Evolutionary conservation across 2,113 vertebrate genomes (phyloP).

Genomic region (Genyomyrus donnyi): DNA sequence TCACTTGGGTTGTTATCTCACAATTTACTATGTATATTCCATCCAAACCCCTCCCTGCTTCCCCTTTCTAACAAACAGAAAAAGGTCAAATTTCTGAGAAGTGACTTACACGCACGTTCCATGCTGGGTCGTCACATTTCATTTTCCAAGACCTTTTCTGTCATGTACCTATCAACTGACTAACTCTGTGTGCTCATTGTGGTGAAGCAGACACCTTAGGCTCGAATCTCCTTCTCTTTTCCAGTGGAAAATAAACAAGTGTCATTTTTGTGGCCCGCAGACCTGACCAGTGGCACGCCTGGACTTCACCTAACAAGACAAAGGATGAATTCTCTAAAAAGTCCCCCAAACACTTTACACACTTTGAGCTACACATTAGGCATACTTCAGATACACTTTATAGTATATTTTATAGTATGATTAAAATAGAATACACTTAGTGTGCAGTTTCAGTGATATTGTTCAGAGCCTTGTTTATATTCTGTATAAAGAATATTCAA

Average conservation of each 20-base stretch:
- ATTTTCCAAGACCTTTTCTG: constrained; percentile 25
- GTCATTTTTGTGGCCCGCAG: not conserved
- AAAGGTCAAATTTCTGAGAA: constrained; percentile 24
- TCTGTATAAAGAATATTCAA: too few relatives aligned
- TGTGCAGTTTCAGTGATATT: not conserved
- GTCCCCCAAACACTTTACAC: not conserved
- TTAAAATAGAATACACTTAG: not conserved
- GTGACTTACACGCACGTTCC: constrained; percentile 23
- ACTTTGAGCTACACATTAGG: not conserved
- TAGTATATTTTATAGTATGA: not conserved
- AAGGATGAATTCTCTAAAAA: not conserved
- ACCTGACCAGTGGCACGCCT: not conserved
- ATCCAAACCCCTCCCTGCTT: not conserved
- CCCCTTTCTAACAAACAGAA: constrained; percentile 23
- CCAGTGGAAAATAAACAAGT: not conserved
- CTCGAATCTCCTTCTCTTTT: not conserved
- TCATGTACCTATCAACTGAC: constrained; percentile 2
- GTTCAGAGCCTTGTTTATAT: not conserved
- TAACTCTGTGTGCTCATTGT: not conserved
- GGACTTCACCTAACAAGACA: not conserved
- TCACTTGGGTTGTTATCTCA: not conserved
- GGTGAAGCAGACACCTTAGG: not conserved
- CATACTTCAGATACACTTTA: not conserved
- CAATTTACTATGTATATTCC: constrained; percentile 21
- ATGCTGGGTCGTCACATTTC: constrained; percentile 25